Percentiles rank a stretch among this genome's conserved stretches.
Conservation (phyloP, 64 coral and sea anemone species). For the Porites australiensis region DNA sequence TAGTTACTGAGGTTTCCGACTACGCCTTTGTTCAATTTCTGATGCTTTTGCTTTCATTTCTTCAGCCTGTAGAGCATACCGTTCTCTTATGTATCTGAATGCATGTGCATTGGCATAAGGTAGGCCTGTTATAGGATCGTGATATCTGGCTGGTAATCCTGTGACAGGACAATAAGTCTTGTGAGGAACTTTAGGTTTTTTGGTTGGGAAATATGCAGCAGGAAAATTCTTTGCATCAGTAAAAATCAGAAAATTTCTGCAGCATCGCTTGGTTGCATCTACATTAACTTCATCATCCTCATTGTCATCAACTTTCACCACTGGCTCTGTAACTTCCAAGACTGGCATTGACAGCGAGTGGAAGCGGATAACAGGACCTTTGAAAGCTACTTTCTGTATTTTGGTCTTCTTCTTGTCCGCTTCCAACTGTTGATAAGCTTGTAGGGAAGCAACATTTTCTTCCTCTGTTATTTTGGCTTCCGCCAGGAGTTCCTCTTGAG, state of each 20-base stretch:
- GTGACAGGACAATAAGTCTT: constrained; percentile 88
- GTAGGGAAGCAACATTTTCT: constrained; percentile 82
- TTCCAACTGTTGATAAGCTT: constrained; percentile 87
- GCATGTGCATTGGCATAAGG: constrained; percentile 90
- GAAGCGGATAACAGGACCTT: constrained; percentile 86
- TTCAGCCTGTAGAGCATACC: constrained; percentile 80
- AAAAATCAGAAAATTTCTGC: constrained; percentile 94
- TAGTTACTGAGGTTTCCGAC: not conserved
- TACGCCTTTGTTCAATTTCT: constrained; percentile 16
- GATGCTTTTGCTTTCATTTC: constrained; percentile 82
- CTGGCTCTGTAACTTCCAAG: constrained; percentile 77
- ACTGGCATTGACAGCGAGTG: constrained; percentile 94
- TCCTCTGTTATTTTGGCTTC: constrained; percentile 95
- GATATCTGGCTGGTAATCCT: constrained; percentile 72
- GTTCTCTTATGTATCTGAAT: constrained; percentile 89
- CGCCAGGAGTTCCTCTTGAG: constrained; percentile 90
- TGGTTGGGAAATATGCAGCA: constrained; percentile 84
- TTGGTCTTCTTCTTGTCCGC: constrained; percentile 96
- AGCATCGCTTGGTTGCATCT: constrained; percentile 86
- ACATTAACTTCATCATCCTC: constrained; percentile 79
- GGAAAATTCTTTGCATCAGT: constrained; percentile 97
- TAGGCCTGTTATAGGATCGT: constrained; percentile 82
- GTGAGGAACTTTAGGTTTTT: constrained; percentile 84
- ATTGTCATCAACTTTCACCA: constrained; percentile 83
- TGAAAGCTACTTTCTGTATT: constrained; percentile 79